Percentiles rank a stretch among this genome's conserved stretches.
Evolutionary conservation across 1,140 invertebrate species (phyloP).

Genomic region (Parapsyche elsis): DNA sequence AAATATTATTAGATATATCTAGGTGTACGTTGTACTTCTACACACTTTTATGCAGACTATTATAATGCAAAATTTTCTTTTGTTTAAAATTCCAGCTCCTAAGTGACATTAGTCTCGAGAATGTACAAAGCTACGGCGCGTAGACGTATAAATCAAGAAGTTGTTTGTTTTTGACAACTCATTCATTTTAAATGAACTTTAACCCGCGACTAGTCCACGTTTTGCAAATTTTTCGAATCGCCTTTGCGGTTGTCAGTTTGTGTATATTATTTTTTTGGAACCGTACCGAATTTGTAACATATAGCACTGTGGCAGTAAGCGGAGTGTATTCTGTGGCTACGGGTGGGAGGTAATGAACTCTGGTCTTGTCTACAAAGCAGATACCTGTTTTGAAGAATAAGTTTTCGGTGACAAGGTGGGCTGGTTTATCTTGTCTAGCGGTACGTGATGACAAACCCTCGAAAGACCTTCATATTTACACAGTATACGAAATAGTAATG

Average conservation of each 20-base stretch:
- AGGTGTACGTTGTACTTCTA: no score
- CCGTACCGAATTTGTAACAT: no score
- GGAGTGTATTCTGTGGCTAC: neutral
- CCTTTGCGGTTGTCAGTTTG: no score
- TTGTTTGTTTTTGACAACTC: conserved; percentile 28
- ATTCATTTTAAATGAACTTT: conserved; percentile 8
- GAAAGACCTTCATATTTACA: neutral
- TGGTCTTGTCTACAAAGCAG: conserved; percentile 11
- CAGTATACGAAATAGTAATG: no score
- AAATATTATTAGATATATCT: no score
- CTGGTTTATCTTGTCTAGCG: conserved; percentile 36
- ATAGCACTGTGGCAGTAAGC: neutral
- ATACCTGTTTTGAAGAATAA: conserved; percentile 30
- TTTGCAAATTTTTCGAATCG: no score
- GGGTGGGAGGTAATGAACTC: conserved; percentile 37
- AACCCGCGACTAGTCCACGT: neutral
- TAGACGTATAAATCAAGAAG: conserved; percentile 19
- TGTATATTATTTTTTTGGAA: no score
- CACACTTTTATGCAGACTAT: no score
- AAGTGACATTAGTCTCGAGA: conserved; percentile 3
- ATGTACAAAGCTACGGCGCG: conserved; percentile 10
- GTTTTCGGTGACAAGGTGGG: conserved; percentile 38
- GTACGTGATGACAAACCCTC: conserved; percentile 30
- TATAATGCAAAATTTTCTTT: neutral
- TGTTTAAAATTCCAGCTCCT: neutral